Evolutionary conservation across 2,888 invertebrate genomes (phyloP).

Genomic region (Lithophane semibrunnea): DNA sequence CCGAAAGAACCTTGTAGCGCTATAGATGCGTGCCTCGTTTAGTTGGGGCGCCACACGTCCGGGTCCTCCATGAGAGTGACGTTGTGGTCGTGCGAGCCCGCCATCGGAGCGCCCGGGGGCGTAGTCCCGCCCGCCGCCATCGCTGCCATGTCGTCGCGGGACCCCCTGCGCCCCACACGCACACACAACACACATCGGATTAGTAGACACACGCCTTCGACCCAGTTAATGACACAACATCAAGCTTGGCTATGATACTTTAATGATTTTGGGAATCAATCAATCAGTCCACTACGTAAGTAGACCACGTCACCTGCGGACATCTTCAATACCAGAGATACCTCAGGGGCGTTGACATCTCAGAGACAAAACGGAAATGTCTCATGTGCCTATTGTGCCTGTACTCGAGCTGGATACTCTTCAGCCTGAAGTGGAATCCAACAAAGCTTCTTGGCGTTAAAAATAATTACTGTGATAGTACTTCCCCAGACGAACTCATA

Average conservation of each 20-base stretch:
- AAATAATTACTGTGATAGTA: background rate
- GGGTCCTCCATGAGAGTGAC: slow-evolving; percentile 97
- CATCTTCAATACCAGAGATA: background rate
- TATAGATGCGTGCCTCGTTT: slow-evolving; percentile 87
- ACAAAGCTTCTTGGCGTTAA: background rate
- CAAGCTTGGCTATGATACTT: slow-evolving; percentile 14
- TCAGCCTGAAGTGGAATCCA: background rate
- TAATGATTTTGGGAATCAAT: background rate
- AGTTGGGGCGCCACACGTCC: slow-evolving; percentile 98
- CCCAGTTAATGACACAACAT: slow-evolving; percentile 24
- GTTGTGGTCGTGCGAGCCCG: slow-evolving; percentile 91
- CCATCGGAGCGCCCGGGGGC: slow-evolving; percentile 90
- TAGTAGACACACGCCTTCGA: slow-evolving; percentile 41
- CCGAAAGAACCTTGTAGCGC: slow-evolving; percentile 11
- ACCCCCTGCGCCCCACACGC: slow-evolving; percentile 91
- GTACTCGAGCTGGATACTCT: background rate
- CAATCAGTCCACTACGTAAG: background rate
- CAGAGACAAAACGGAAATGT: background rate
- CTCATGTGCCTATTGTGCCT: background rate
- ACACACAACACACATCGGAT: slow-evolving; percentile 51
- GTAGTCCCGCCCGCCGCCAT: slow-evolving; percentile 92
- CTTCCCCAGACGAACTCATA: background rate
- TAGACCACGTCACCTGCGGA: background rate
- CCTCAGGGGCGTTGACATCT: background rate
- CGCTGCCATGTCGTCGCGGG: slow-evolving; percentile 96